Evolutionary conservation across 2,797 vertebrate genomes (phyloP), one percentile per base, ranked within the genome.

Genomic region (Oreochromis mossambicus): DNA sequence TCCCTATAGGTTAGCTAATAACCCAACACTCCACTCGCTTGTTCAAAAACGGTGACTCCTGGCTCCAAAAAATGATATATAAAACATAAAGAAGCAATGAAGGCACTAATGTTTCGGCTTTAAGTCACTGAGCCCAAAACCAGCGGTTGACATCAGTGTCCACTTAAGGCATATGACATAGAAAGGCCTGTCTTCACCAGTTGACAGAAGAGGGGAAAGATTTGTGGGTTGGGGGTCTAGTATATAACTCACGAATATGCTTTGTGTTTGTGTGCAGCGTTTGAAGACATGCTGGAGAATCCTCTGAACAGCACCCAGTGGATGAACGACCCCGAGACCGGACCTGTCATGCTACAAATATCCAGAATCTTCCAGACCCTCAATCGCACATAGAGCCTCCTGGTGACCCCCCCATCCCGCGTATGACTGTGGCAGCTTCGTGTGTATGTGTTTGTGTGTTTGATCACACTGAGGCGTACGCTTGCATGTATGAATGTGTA

Each of bases 281-380:
- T 99, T 63, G 98, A 99, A 92, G 99, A 99, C 94, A 99, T 99
- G 99, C 95, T 99, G 89, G 98, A 99, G 95, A 99, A 99, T 92
- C 99, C 99, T 3, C 95, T 99, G 83, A 99, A 98, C 96, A 99
- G 98, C 96, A 99, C 98, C 14, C 99, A 99, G 96, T 99, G 99
- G 98, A 99, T 99, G 99, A 99, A 99, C 0, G 99, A 99, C 93
- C 98, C 99, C 0, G 98, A 99, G 88, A 99, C 98, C 0, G 99
- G 99, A 21, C 98, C 99, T 0, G 98, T 99, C 92, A 99, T 99
- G 99, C 97, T 99, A 83, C 99, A 99, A 95, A 99, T 99, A 93
- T 99, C 99, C 83, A 97, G 99, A 91, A 98, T 99, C 97, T 99
- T 99, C 97, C 98, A 99, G 97, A 99, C 99, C 7, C 97, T 99